Conservation (phyloP, 2,113 vertebrate genomes). For the Corythoichthys intestinalis region DNA sequence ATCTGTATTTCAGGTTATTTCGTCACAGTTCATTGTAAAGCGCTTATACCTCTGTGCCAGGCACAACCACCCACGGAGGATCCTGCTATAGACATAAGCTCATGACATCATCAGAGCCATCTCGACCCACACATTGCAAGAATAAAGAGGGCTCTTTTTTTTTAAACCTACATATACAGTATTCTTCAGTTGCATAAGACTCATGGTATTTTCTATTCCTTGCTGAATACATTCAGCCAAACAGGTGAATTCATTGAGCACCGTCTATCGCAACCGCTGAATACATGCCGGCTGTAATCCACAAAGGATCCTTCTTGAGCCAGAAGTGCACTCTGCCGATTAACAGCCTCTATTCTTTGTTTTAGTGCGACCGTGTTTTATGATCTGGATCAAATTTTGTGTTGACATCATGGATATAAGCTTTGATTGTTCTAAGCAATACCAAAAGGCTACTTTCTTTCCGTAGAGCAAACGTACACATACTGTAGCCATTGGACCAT, state of each 20-base stretch:
- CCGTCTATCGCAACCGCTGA: constrained; percentile 47
- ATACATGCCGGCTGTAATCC: constrained; percentile 36
- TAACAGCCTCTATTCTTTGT: constrained; percentile 49
- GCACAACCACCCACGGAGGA: constrained; percentile 42
- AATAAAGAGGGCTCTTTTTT: constrained; percentile 56
- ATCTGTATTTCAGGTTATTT: constrained; percentile 29
- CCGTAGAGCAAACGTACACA: constrained; percentile 6
- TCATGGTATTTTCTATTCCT: constrained; percentile 22
- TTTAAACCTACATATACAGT: constrained; percentile 40
- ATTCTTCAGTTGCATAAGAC: constrained; percentile 44
- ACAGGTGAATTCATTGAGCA: constrained; percentile 51
- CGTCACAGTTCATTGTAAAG: constrained; percentile 30
- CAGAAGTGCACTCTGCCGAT: constrained; percentile 51
- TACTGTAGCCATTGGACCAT: neutral
- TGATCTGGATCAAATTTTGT: constrained; percentile 58
- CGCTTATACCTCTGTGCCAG: constrained; percentile 31
- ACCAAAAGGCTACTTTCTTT: constrained; percentile 34
- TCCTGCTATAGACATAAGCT: constrained; percentile 37
- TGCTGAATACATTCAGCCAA: constrained; percentile 19
- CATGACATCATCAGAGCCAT: constrained; percentile 52
- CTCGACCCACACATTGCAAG: constrained; percentile 51
- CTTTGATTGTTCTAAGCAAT: constrained; percentile 32
- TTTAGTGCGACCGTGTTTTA: constrained; percentile 63
- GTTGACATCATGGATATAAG: constrained; percentile 66
- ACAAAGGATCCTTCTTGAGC: constrained; percentile 49